Evolutionary conservation across 2,888 invertebrate species (phyloP).

Genomic region (Drepana falcataria): DNA sequence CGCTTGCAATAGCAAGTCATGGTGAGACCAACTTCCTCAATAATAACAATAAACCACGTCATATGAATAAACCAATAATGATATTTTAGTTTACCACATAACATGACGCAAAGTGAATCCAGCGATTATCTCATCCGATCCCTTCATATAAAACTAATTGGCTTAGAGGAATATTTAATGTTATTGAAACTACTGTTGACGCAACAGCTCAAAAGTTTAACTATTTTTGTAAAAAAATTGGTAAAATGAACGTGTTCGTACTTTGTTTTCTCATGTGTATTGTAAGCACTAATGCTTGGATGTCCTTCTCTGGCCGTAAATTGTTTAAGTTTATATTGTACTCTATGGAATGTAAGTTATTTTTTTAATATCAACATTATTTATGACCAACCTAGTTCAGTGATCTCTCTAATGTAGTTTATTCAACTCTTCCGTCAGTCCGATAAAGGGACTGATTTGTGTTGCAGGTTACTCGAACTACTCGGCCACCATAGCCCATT

Average conservation of each 20-base stretch:
- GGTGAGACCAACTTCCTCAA: no score
- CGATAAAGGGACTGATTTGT: no score
- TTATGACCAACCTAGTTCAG: no score
- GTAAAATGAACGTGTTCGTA: neutral
- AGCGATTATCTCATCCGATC: neutral
- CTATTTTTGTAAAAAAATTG: neutral
- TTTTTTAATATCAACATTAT: neutral
- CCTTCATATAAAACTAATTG: neutral
- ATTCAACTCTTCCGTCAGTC: no score
- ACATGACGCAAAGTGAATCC: neutral
- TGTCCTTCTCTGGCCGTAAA: neutral
- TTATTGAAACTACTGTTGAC: neutral
- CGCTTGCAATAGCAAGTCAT: no score
- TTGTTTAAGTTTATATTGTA: neutral
- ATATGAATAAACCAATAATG: neutral
- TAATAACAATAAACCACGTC: neutral
- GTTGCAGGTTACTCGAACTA: no score
- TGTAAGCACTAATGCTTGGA: neutral
- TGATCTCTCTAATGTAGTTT: no score
- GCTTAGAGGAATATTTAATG: neutral
- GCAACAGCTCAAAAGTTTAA: neutral
- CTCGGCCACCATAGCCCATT: no score
- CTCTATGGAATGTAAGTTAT: slow-evolving; percentile 1
- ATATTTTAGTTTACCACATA: neutral
- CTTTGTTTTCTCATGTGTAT: neutral